Percentiles rank a stretch among this genome's conserved stretches.
Conservation (phyloP, 1,140 invertebrate genomes). For the Zaprionus camerounensis region DNA sequence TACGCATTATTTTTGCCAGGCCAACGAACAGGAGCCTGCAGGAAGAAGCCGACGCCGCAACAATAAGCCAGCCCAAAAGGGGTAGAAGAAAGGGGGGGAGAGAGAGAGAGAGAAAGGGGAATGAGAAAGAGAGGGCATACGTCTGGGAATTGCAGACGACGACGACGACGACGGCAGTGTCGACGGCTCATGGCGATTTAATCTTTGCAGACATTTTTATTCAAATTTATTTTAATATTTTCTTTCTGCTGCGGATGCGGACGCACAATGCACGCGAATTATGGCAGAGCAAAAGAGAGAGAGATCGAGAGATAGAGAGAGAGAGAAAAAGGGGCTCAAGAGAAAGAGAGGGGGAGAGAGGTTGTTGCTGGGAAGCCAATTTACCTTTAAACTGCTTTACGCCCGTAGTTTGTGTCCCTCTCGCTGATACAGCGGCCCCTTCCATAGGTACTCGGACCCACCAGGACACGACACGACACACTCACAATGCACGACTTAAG, state of each 20-base stretch:
- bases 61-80: conserved; percentile 59
- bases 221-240: conserved; percentile 80
- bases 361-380: neutral
- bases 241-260: conserved; percentile 49
- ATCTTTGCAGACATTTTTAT: conserved; percentile 81
- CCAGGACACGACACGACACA: neutral
- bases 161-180: conserved; percentile 52
- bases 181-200: conserved; percentile 74
- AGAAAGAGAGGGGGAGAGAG: neutral
- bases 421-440: neutral
- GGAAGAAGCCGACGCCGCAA: conserved; percentile 37
- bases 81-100: neutral
- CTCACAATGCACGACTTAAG: neutral
- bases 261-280: conserved; percentile 57
- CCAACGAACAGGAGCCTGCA: conserved; percentile 52
- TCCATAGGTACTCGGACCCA: neutral
- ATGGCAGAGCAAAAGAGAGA: conserved; percentile 21
- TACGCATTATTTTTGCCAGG: conserved; percentile 72
- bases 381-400: conserved; percentile 6
- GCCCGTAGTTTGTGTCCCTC: neutral
- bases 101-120: neutral
- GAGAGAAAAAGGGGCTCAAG: neutral
- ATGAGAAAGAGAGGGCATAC: conserved; percentile 23
- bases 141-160: conserved; percentile 76
- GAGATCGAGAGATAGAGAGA: neutral